phyloP scores from a whole-genome alignment of 2,888 invertebrate species.

The Bombyx huttoni region DNA sequence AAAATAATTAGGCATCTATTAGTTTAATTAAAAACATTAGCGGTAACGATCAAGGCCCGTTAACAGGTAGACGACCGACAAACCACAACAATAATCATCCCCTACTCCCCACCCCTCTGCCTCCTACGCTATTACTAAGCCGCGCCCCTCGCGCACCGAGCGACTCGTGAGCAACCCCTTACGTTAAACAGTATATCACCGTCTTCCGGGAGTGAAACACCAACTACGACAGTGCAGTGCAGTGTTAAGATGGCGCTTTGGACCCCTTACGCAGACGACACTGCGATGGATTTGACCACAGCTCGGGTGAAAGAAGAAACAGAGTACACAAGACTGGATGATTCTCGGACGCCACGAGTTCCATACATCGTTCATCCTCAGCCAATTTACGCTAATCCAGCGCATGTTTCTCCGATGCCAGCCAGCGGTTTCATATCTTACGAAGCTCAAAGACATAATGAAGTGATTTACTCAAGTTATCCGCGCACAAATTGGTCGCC shows the following conservation, averaged over 20 bases:
- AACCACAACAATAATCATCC: background rate
- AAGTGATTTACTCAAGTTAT: slow-evolving; percentile 1
- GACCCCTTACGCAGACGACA: slow-evolving; percentile 47
- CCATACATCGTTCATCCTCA: slow-evolving; percentile 2
- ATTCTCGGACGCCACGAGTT: background rate
- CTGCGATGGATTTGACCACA: slow-evolving; percentile 36
- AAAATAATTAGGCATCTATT: too few relatives aligned
- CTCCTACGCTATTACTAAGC: slow-evolving; percentile 7
- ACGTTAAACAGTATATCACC: slow-evolving; percentile 12
- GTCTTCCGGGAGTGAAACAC: slow-evolving; percentile 10
- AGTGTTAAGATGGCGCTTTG: slow-evolving; percentile 37
- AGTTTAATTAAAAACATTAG: too few relatives aligned
- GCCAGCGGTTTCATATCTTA: slow-evolving; percentile 20
- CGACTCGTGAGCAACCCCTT: slow-evolving; percentile 15
- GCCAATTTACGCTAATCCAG: slow-evolving; percentile 7
- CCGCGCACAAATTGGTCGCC: slow-evolving; percentile 15
- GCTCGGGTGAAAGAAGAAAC: slow-evolving; percentile 11
- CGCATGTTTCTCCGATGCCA: slow-evolving; percentile 24
- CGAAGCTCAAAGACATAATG: slow-evolving; percentile 7
- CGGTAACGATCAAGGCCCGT: slow-evolving; percentile 13
- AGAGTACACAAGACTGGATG: background rate
- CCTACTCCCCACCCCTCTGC: too few relatives aligned
- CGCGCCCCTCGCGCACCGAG: slow-evolving; percentile 15
- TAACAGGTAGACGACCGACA: slow-evolving; percentile 10
- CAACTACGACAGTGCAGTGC: background rate